A percentile compares a stretch with the other conserved stretches of the same genome.
Evolutionary conservation across 2,888 invertebrate genomes (phyloP).

Genomic region (Cecidostiba fungosa): DNA sequence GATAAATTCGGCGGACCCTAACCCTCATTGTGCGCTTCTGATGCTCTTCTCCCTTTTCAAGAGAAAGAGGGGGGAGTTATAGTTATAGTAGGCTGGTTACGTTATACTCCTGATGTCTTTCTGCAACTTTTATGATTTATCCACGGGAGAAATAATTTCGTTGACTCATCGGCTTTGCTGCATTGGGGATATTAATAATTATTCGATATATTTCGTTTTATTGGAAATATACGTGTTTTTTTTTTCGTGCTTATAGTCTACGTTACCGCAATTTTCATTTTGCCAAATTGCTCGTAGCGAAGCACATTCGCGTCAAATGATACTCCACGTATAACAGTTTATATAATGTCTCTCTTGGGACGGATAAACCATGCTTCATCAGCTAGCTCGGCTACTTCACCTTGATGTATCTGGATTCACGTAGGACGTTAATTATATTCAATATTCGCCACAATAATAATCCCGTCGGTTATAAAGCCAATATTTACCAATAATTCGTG

Average conservation of each 20-base stretch:
- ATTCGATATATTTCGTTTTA: too few species aligned
- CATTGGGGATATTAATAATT: constrained; percentile 16
- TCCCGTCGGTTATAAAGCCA: background rate
- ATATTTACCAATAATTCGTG: background rate
- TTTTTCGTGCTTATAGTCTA: too few species aligned
- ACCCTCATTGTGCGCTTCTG: background rate
- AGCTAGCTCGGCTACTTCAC: background rate
- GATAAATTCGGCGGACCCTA: constrained; percentile 50
- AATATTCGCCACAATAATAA: background rate
- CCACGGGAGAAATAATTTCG: constrained; percentile 39
- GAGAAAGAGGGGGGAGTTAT: too few species aligned
- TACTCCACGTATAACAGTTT: constrained; percentile 15
- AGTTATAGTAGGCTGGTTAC: background rate
- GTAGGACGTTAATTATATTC: background rate
- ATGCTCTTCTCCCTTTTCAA: background rate
- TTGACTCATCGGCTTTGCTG: constrained; percentile 28
- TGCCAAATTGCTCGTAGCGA: too few species aligned
- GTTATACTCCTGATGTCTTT: background rate
- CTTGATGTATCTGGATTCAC: background rate
- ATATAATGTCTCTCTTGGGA: background rate
- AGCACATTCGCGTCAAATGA: background rate
- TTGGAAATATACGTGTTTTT: too few species aligned
- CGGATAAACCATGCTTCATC: constrained; percentile 11
- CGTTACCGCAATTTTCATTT: too few species aligned
- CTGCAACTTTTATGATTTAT: constrained; percentile 42